Conservation (phyloP, 2,888 invertebrate genomes). For the Microctonus brassicae region DNA sequence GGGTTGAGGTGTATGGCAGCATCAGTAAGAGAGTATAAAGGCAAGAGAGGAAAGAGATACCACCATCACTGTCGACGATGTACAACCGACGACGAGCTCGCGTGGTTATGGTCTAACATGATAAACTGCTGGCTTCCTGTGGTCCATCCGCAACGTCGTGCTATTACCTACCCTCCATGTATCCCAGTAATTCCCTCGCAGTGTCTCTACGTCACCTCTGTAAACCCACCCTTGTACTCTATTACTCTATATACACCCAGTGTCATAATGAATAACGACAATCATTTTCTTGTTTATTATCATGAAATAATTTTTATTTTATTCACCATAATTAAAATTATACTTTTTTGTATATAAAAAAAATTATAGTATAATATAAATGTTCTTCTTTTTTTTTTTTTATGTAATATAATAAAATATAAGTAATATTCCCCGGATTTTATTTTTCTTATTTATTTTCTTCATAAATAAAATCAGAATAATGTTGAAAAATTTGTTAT, state of each 20-base stretch:
- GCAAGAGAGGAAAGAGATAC: neutral
- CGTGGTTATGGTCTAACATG: slow-evolving; percentile 17
- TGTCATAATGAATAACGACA: neutral
- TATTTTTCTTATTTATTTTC: neutral
- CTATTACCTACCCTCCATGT: neutral
- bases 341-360: too few relatives aligned
- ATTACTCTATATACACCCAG: neutral
- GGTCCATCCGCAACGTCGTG: slow-evolving; percentile 27
- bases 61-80: too few relatives aligned
- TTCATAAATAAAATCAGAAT: neutral
- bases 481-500: neutral
- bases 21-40: neutral
- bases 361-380: neutral
- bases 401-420: neutral
- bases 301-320: neutral
- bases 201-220: slow-evolving; percentile 15
- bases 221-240: neutral
- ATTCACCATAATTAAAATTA: neutral
- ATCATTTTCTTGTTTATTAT: neutral
- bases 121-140: slow-evolving; percentile 36
- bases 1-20: neutral
- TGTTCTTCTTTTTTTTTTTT: neutral
- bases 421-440: too few relatives aligned
- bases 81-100: neutral
- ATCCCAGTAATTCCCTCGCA: neutral